These are phyloP conservation scores for Eupleurogrammus muticus DNA, from an alignment of 2,797 vertebrate species.

Conservation along the genomic window DNA sequence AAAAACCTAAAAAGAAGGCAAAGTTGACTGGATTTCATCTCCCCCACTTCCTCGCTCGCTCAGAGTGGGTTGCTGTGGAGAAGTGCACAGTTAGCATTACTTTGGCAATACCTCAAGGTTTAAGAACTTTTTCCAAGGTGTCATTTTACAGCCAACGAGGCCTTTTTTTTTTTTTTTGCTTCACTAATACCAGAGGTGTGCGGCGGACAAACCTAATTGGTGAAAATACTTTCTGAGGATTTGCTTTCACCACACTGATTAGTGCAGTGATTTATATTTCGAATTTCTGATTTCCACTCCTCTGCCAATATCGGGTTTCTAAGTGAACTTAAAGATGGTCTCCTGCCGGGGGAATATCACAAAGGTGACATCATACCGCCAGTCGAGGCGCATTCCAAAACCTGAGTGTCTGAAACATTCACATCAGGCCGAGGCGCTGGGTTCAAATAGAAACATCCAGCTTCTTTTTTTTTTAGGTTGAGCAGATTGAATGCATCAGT, in stretches of 20 bases:
- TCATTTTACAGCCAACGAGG: constrained; percentile 59
- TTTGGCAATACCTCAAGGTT: constrained; percentile 52
- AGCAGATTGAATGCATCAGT: constrained; percentile 22
- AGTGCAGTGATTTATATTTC: constrained; percentile 18
- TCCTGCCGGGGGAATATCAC: constrained; percentile 35
- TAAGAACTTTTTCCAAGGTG: constrained; percentile 56
- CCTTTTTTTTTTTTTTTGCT: constrained; percentile 22
- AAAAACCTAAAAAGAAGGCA: constrained; percentile 61
- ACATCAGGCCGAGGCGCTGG: constrained; percentile 14
- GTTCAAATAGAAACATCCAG: constrained; percentile 59
- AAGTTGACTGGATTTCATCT: constrained; percentile 51
- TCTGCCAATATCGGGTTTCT: constrained; percentile 25
- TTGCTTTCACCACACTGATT: constrained; percentile 21
- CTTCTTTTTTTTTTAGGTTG: constrained; percentile 9
- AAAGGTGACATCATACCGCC: constrained; percentile 57
- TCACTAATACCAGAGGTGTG: constrained; percentile 18
- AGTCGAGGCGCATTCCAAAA: constrained; percentile 38
- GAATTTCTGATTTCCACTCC: constrained; percentile 10
- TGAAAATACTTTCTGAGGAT: constrained; percentile 25
- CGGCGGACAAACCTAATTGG: constrained; percentile 20
- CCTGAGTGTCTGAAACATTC: constrained; percentile 32
- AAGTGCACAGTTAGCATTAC: constrained; percentile 61
- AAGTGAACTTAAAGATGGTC: constrained; percentile 30
- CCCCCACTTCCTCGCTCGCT: constrained; percentile 52
- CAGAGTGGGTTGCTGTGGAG: constrained; percentile 39